Conservation (phyloP, 2,888 invertebrate species). For the Drosophila pegasa region DNA sequence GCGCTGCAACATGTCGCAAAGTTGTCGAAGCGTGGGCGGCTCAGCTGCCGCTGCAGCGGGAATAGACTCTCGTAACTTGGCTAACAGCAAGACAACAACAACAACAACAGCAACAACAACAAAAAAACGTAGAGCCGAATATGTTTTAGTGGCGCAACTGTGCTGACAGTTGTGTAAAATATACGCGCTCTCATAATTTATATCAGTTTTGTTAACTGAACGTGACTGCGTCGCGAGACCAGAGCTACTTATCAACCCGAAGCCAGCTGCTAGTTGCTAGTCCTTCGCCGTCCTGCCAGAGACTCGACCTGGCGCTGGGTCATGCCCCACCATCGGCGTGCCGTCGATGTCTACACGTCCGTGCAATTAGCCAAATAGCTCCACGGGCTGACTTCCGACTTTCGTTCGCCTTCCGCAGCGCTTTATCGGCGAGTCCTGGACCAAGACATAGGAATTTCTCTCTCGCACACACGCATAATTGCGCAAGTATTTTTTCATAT, state of each 20-base stretch:
- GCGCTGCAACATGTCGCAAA: conserved; percentile 79
- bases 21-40: conserved; percentile 73
- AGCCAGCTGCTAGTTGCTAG: conserved; percentile 34
- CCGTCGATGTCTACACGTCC: conserved; percentile 60
- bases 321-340: conserved; percentile 28
- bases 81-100: conserved; percentile 44
- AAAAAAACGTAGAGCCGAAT: conserved; percentile 62
- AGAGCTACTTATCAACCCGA: conserved; percentile 56
- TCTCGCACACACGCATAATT: conserved; percentile 19
- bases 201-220: conserved; percentile 80
- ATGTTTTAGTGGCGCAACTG: conserved; percentile 79
- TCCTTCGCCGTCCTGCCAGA: conserved; percentile 8
- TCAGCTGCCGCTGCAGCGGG: conserved; percentile 62
- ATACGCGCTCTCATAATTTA: conserved; percentile 78
- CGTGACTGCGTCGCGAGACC: conserved; percentile 74
- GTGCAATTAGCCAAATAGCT: conserved; percentile 77
- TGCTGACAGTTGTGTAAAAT: conserved; percentile 79
- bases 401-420: conserved; percentile 9
- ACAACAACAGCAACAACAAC: conserved; percentile 12
- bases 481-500: conserved; percentile 2
- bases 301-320: conserved; percentile 27
- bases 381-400: conserved; percentile 43
- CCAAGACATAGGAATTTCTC: conserved; percentile 4
- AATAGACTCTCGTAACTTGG: conserved; percentile 56
- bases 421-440: not conserved